phyloP scores from a whole-genome alignment of 2,888 invertebrate genomes.

The Phytoseiulus persimilis region DNA sequence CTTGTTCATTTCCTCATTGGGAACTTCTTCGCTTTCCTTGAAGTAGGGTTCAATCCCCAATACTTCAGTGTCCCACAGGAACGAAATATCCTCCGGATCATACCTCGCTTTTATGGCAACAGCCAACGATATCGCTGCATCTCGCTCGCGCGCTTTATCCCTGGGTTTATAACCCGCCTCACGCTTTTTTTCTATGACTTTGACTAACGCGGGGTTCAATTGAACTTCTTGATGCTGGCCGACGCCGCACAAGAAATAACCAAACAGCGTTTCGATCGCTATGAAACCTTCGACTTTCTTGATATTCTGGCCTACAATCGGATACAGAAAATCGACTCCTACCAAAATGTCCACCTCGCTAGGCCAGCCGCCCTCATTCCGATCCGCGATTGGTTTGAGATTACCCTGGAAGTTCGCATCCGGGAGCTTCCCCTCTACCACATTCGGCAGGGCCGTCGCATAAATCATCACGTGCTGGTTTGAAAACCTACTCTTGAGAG shows the following conservation, averaged over 20 bases:
- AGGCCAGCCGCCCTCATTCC: background rate
- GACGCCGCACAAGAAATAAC: slow-evolving; percentile 54
- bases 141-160: too few relatives aligned
- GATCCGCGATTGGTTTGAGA: background rate
- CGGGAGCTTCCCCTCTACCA: background rate
- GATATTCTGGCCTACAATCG: background rate
- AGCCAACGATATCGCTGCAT: background rate
- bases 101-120: background rate
- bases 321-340: background rate
- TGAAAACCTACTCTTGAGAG: background rate
- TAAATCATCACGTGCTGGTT: background rate
- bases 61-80: background rate
- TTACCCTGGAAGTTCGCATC: background rate
- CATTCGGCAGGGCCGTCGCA: background rate
- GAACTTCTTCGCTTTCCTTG: background rate
- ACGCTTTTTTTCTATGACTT: background rate
- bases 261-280: background rate
- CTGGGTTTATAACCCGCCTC: background rate
- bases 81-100: background rate
- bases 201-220: slow-evolving; percentile 49
- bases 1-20: background rate
- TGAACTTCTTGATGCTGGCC: slow-evolving; percentile 48
- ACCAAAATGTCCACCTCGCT: background rate
- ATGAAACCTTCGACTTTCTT: background rate
- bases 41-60: background rate